Conservation (phyloP, 2,888 invertebrate species). For the Magallana nippona region DNA sequence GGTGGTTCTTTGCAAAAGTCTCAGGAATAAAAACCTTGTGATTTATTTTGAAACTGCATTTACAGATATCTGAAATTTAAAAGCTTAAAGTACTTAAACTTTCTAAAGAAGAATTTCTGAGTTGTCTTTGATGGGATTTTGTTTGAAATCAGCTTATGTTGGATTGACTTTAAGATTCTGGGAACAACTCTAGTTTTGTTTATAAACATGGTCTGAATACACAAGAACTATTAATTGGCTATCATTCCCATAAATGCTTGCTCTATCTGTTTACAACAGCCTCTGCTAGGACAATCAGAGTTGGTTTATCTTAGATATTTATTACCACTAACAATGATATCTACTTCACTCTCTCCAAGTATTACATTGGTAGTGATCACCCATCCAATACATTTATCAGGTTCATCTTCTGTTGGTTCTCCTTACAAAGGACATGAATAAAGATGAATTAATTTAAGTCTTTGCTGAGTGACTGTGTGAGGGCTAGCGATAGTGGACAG, state of each 20-base stretch:
- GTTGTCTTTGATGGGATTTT: constrained; percentile 1
- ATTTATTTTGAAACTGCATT: constrained; percentile 30
- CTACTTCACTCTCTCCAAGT: background rate
- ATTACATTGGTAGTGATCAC: background rate
- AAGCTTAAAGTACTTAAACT: background rate
- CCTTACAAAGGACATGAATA: background rate
- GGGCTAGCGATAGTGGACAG: background rate
- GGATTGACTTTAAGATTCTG: constrained; percentile 2
- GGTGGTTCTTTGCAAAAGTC: background rate
- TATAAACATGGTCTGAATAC: background rate
- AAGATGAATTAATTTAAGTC: background rate
- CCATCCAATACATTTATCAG: constrained; percentile 1
- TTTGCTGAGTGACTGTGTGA: too few relatives aligned
- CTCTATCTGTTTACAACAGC: background rate
- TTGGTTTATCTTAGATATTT: constrained; percentile 4
- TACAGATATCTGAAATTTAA: background rate
- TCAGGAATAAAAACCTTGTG: background rate
- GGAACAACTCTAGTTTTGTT: background rate
- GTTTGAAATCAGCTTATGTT: background rate
- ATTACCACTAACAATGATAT: background rate
- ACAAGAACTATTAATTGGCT: background rate
- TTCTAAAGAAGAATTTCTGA: background rate
- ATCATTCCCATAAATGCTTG: background rate
- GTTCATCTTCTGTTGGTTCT: background rate
- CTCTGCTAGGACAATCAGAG: background rate